Conservation (phyloP, 2,888 invertebrate species). For the Scaptomyza cyrtandrae region DNA sequence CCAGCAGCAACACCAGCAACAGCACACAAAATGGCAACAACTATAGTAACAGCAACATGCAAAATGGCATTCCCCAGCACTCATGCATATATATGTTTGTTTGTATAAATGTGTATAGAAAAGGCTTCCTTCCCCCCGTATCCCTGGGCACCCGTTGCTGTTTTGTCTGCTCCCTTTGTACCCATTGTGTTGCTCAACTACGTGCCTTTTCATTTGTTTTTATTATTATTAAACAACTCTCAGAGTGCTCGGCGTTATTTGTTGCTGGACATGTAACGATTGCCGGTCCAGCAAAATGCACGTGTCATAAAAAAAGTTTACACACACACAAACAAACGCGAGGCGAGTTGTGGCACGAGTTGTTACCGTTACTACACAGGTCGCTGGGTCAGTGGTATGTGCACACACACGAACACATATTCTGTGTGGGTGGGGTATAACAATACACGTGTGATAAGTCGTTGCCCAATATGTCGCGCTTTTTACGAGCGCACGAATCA, state of each 20-base stretch:
- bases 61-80: constrained; percentile 69
- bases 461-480: constrained; percentile 76
- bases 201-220: constrained; percentile 80
- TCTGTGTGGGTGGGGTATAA: constrained; percentile 16
- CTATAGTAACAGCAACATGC: constrained; percentile 57
- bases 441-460: constrained; percentile 73
- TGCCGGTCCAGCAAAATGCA: constrained; percentile 54
- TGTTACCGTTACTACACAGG: constrained; percentile 56
- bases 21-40: constrained; percentile 23
- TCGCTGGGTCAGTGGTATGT: constrained; percentile 56
- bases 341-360: constrained; percentile 49
- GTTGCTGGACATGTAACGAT: constrained; percentile 57
- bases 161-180: constrained; percentile 28
- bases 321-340: constrained; percentile 72
- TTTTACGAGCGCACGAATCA: constrained; percentile 77
- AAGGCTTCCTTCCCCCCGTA: constrained; percentile 4
- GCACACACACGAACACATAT: constrained; percentile 3
- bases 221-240: constrained; percentile 80
- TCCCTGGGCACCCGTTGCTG: constrained; percentile 10
- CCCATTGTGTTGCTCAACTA: constrained; percentile 66
- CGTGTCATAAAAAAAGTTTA: constrained; percentile 79
- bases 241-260: constrained; percentile 57
- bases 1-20: constrained; percentile 57
- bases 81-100: constrained; percentile 2
- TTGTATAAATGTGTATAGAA: background rate